Conservation (phyloP, 2,113 vertebrate species). For the Brevimyrus niger region DNA sequence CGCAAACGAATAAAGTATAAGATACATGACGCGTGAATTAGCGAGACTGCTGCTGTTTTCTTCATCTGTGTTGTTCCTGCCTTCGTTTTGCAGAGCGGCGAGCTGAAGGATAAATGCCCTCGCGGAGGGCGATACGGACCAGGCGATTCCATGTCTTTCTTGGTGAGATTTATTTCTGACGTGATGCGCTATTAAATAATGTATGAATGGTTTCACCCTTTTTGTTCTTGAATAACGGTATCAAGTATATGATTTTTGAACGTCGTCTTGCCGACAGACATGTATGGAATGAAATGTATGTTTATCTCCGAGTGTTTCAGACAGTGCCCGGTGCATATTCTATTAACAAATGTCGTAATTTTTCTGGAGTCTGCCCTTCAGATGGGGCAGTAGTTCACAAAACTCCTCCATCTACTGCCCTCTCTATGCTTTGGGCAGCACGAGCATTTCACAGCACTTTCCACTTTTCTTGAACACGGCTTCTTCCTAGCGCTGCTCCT, state of each 20-base stretch:
- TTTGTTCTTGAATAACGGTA: neutral
- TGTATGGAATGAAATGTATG: neutral
- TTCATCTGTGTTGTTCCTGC: too few species aligned
- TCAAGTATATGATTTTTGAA: neutral
- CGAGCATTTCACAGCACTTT: neutral
- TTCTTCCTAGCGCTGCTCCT: neutral
- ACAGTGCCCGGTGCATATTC: neutral
- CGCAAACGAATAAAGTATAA: neutral
- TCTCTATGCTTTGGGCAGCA: neutral
- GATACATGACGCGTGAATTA: neutral
- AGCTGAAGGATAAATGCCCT: slow-evolving; percentile 48
- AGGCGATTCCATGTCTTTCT: slow-evolving; percentile 67
- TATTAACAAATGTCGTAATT: slow-evolving; percentile 20
- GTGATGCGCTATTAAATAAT: neutral
- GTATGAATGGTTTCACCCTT: too few species aligned
- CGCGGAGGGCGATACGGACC: slow-evolving; percentile 26
- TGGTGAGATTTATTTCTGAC: slow-evolving; percentile 50
- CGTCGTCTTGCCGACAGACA: neutral
- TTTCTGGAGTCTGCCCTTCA: slow-evolving; percentile 10
- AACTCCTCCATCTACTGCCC: neutral
- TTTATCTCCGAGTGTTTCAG: neutral
- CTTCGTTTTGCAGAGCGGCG: neutral
- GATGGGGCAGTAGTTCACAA: neutral
- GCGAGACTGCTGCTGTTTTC: neutral
- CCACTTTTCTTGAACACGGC: neutral